phyloP scores from a whole-genome alignment of 2,113 vertebrate genomes.

The Mormoops blainvillei region DNA sequence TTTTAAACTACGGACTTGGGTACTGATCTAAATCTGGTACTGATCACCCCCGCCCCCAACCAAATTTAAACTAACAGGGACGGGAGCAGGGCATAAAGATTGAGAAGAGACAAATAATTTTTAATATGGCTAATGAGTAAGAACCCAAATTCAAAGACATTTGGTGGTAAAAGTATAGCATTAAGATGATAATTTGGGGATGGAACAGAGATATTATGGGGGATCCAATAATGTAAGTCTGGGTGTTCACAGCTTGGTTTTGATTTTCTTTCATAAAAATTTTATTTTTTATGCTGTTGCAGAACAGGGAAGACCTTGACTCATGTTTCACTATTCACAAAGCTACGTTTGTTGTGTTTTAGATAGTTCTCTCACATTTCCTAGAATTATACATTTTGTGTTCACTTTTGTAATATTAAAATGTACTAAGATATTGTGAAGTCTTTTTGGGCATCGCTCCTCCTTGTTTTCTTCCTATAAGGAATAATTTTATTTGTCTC shows the following conservation, averaged over 20 bases:
- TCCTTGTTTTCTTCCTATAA: not conserved
- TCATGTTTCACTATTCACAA: not conserved
- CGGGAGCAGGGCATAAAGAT: not conserved
- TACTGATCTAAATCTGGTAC: not conserved
- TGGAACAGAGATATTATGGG: not conserved
- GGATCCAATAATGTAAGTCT: not conserved
- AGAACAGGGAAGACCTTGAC: not conserved
- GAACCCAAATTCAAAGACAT: not conserved
- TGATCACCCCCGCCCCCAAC: too few species aligned
- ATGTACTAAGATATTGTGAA: not conserved
- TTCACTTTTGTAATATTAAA: not conserved
- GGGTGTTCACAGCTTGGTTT: not conserved
- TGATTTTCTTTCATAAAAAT: not conserved
- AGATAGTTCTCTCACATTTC: not conserved
- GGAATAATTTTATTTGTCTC: not conserved
- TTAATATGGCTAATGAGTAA: not conserved
- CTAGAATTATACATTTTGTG: not conserved
- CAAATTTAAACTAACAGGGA: not conserved
- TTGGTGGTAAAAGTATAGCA: not conserved
- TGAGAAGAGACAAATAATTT: not conserved
- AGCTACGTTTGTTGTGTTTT: not conserved
- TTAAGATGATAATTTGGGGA: not conserved
- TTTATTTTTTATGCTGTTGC: not conserved
- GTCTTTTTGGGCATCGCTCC: not conserved
- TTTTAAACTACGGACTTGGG: not conserved